Evolutionary conservation across 2,113 vertebrate species (phyloP).

Genomic region (Mionectes macconnelli): DNA sequence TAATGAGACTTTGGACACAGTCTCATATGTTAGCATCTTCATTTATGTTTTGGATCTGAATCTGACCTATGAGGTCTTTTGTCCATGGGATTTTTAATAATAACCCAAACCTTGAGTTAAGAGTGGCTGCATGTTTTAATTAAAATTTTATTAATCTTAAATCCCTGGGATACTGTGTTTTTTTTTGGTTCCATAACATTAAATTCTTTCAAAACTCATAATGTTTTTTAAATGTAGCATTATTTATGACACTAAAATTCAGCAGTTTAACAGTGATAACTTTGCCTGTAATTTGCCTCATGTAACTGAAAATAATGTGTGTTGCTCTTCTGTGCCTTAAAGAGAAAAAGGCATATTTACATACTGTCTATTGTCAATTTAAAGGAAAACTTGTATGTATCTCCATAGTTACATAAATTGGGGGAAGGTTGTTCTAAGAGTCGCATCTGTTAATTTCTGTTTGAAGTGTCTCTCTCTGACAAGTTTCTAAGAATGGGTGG

Average conservation of each 20-base stretch:
- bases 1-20: neutral
- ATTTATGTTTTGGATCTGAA: neutral
- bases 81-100: neutral
- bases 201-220: neutral
- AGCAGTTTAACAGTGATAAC: neutral
- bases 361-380: neutral
- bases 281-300: neutral
- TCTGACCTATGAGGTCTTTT: neutral
- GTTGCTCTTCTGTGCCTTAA: neutral
- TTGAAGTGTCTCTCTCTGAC: neutral
- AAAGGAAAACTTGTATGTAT: neutral
- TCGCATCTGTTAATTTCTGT: neutral
- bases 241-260: neutral
- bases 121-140: neutral
- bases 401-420: neutral
- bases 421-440: neutral
- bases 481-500: neutral
- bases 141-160: neutral
- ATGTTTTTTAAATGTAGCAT: neutral
- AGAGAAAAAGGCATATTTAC: neutral
- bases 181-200: neutral
- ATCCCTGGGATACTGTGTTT: neutral
- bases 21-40: neutral
- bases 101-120: neutral
- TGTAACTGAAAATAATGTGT: neutral